Evolutionary conservation across 2,797 vertebrate species (phyloP).

Genomic region (Chiloscyllium punctatum): DNA sequence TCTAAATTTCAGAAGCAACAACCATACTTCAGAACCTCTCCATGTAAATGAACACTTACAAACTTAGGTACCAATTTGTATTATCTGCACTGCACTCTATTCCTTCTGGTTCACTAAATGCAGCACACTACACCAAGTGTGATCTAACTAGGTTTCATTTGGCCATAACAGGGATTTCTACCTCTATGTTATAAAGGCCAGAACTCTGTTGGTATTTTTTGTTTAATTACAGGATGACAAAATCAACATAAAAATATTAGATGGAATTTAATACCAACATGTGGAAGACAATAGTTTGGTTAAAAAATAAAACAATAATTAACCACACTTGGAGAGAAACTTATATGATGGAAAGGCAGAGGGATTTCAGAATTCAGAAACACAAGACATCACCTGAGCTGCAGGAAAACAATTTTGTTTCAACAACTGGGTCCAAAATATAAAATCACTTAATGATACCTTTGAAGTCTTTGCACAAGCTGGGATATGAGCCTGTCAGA

Average conservation of each 20-base stretch:
- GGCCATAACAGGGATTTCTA: not conserved
- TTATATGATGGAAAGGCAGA: not conserved
- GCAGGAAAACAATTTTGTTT: not conserved
- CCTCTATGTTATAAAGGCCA: not conserved
- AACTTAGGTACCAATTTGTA: not conserved
- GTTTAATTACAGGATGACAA: not conserved
- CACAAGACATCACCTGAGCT: not conserved
- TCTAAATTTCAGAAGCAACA: not conserved
- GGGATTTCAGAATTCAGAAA: not conserved
- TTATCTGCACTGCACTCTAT: not conserved
- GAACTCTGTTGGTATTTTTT: not conserved
- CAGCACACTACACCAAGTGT: not conserved
- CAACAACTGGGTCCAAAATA: not conserved
- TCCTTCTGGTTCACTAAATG: too few species aligned
- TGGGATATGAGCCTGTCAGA: slow-evolving; percentile 84
- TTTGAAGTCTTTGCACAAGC: slow-evolving; percentile 85
- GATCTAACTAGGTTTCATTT: not conserved
- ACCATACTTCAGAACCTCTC: not conserved
- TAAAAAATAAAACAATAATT: not conserved
- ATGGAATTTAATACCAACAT: not conserved
- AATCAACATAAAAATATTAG: not conserved
- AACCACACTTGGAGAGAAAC: not conserved
- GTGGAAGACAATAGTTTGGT: not conserved
- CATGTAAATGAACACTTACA: not conserved
- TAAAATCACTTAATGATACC: slow-evolving; percentile 55